phyloP scores from a whole-genome alignment of 2,797 vertebrate genomes.

The Miichthys miiuy region DNA sequence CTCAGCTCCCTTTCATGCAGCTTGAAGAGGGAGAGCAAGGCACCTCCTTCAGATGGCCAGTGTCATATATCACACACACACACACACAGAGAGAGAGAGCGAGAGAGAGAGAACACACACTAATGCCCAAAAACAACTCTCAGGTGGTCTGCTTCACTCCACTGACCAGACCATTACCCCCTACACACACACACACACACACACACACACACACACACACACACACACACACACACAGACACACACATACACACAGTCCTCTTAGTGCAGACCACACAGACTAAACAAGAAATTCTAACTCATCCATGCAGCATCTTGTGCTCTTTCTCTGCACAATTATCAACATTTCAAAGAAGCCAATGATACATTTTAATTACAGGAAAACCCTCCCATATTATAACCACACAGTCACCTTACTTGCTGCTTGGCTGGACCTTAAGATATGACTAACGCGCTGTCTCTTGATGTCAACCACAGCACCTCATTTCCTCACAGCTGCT shows the following conservation, averaged over 20 bases:
- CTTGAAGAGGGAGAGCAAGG: constrained; percentile 79
- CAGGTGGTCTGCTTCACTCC: constrained; percentile 88
- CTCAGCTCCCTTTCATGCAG: constrained; percentile 85
- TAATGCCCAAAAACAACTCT: constrained; percentile 89
- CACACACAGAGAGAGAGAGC: constrained; percentile 41
- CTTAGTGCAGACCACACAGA: constrained; percentile 77
- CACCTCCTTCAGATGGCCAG: constrained; percentile 84
- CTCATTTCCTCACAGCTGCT: constrained; percentile 77
- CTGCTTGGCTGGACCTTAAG: constrained; percentile 13
- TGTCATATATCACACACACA: constrained; percentile 85
- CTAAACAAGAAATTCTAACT: constrained; percentile 68
- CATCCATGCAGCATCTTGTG: constrained; percentile 39
- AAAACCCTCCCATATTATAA: background rate
- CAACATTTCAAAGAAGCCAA: constrained; percentile 51
- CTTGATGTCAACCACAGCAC: constrained; percentile 36
- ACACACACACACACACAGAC: constrained; percentile 47
- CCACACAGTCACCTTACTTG: background rate
- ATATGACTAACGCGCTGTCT: constrained; percentile 7
- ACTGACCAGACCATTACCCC: constrained; percentile 84
- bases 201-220: constrained; percentile 69
- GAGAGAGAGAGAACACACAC: constrained; percentile 72
- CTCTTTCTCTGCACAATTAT: constrained; percentile 36
- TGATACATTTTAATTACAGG: constrained; percentile 32
- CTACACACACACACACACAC: constrained; percentile 70
- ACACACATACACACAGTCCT: constrained; percentile 35